These are phyloP conservation scores for Pandion haliaetus DNA, from an alignment of 2,113 vertebrate genomes.

Conservation along the genomic window DNA sequence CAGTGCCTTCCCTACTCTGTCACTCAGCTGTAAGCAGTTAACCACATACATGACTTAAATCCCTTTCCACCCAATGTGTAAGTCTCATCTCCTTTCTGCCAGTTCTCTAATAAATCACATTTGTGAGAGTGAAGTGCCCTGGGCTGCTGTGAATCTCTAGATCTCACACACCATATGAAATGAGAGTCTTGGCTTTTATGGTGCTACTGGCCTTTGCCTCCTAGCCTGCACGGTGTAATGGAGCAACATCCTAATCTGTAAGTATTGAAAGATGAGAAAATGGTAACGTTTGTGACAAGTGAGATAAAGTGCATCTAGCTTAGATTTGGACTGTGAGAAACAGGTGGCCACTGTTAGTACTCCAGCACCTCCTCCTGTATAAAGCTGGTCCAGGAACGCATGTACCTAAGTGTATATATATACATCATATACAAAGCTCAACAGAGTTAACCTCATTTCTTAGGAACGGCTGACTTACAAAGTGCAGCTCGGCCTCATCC, in stretches of 20 bases:
- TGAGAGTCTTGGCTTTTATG: neutral
- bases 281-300: neutral
- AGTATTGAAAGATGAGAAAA: neutral
- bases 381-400: neutral
- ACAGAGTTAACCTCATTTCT: neutral
- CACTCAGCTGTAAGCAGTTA: neutral
- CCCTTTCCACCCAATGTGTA: neutral
- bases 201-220: neutral
- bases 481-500: neutral
- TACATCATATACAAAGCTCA: accelerated
- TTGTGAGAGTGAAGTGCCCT: neutral
- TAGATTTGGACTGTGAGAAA: neutral
- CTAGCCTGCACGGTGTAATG: neutral
- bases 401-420: neutral
- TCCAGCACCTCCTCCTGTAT: neutral
- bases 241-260: neutral
- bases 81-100: neutral
- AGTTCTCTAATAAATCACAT: neutral
- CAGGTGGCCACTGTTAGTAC: neutral
- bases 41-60: neutral
- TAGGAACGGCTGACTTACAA: neutral
- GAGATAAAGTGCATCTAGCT: neutral
- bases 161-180: neutral
- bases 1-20: neutral
- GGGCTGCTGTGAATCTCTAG: neutral